phyloP scores from a whole-genome alignment of 1,140 invertebrate genomes.

The Hycleus phaleratus region DNA sequence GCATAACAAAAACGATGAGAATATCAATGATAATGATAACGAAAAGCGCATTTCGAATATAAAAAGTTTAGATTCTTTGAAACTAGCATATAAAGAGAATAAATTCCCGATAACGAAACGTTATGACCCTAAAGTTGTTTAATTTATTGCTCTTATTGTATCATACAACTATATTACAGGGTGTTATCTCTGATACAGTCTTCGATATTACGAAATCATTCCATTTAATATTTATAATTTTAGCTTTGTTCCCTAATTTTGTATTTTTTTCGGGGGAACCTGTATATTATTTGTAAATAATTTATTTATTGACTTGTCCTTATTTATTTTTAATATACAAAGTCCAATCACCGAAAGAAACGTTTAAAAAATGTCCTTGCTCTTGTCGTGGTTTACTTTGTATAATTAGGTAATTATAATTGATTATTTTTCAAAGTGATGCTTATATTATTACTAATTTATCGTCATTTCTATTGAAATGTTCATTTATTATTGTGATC shows the following conservation, averaged over 20 bases:
- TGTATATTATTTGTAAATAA: constrained; percentile 4
- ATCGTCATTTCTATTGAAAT: too few species aligned
- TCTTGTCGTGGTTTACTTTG: too few species aligned
- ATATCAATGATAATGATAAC: constrained; percentile 4
- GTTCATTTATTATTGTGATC: too few species aligned
- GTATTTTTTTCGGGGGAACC: background rate
- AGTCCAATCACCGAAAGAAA: too few species aligned
- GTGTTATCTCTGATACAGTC: background rate
- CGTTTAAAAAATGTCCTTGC: too few species aligned
- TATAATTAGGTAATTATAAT: too few species aligned
- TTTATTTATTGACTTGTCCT: constrained; percentile 5
- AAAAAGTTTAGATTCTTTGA: constrained; percentile 36
- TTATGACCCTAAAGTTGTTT: constrained; percentile 6
- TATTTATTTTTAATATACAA: too few species aligned
- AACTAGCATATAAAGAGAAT: constrained; percentile 37
- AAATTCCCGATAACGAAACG: constrained; percentile 38
- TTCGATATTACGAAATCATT: too few species aligned
- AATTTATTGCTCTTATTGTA: constrained; percentile 1
- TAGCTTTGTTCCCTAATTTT: too few species aligned
- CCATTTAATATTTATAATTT: too few species aligned
- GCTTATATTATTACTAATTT: too few species aligned
- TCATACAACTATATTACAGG: constrained; percentile 1
- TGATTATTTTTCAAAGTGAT: too few species aligned
- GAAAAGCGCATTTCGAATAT: constrained; percentile 11
- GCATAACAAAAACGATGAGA: background rate